Evolutionary conservation across 2,113 vertebrate species (phyloP), one percentile per base, ranked within the genome.

Genomic region (Aegypius monachus): DNA sequence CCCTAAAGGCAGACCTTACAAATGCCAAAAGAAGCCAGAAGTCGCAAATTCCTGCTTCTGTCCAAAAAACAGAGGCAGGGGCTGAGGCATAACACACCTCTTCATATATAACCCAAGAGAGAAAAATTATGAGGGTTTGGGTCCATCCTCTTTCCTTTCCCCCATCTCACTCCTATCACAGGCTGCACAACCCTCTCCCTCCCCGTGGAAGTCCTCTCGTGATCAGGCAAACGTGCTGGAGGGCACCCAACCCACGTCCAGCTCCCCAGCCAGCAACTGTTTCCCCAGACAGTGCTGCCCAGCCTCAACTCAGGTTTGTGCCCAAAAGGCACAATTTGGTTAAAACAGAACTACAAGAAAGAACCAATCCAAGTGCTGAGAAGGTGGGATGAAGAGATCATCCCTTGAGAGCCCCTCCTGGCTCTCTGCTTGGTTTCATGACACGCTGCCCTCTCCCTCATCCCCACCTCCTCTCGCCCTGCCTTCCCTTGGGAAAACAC

Each of bases 201-300:
- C 14, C 40, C 17, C 0, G 0, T 5, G 32, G 45, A 66, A 75
- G 50, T 22, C 45, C 23, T 38, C 34, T 8, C 1, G 4, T 6
- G 14, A 34, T 14, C 68, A 42, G 10, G 3, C 7, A 47, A 20
- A 53, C 1, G 2, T 29, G 15, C 53, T 9, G 7, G n/a, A 55
- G 18, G 18, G 27, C 38, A 47, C 31, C 17, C 56, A 19, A 53
- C 7, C 73, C 42, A 13, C 1, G 0, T 13, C 73, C 53, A 47
- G 3, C 45, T 81, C 53, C 61, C 12, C 1, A 0, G 13, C 14
- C 25, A 66, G 29, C 34, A 65, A 5, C 11, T 4, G 1, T 13
- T 45, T 36, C 22, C 13, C 32, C 23, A 17, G 25, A 16, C 10
- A 38, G 2, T 7, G 21, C 45, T n/a, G 16, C 36, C 8, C 29